Evolutionary conservation across 2,888 invertebrate species (phyloP).

Genomic region (Helleia helle): DNA sequence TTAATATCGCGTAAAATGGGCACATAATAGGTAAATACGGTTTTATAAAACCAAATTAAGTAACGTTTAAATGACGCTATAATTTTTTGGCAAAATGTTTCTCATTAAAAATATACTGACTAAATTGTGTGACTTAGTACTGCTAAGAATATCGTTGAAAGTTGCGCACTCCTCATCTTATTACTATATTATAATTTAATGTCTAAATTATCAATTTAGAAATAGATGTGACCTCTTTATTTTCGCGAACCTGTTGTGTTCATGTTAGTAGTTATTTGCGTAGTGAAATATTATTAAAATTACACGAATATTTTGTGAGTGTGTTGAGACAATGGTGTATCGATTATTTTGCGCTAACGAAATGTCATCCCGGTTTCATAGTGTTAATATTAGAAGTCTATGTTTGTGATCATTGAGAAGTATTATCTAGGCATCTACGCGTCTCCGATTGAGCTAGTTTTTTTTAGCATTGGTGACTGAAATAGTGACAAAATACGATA

Average conservation of each 20-base stretch:
- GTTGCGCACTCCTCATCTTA: conserved; percentile 58
- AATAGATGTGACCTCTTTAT: conserved; percentile 16
- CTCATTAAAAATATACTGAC: conserved; percentile 48
- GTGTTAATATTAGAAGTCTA: conserved; percentile 73
- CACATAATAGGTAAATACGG: conserved; percentile 69
- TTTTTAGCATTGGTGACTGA: conserved; percentile 62
- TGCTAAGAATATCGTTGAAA: conserved; percentile 68
- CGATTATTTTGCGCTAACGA: conserved; percentile 72
- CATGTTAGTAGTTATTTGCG: conserved; percentile 3
- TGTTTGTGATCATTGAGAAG: conserved; percentile 63
- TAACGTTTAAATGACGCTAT: conserved; percentile 14
- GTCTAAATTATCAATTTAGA: conserved; percentile 40
- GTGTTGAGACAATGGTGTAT: conserved; percentile 73
- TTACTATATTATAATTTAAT: conserved; percentile 42
- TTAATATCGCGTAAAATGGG: conserved; percentile 69
- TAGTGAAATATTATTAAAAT: conserved; percentile 17
- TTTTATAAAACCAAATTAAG: conserved; percentile 30
- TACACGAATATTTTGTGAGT: conserved; percentile 44
- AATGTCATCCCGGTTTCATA: conserved; percentile 70
- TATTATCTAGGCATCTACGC: conserved; percentile 70
- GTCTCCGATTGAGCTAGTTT: conserved; percentile 68
- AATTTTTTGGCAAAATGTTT: conserved; percentile 19
- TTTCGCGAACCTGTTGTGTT: conserved; percentile 9
- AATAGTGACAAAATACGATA: conserved; percentile 41
- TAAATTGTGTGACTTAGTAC: conserved; percentile 43